Base-by-base conservation (phyloP, 37 sponge, comb jelly and placozoan species). In the Diacarnus erythraeanus region DNA sequence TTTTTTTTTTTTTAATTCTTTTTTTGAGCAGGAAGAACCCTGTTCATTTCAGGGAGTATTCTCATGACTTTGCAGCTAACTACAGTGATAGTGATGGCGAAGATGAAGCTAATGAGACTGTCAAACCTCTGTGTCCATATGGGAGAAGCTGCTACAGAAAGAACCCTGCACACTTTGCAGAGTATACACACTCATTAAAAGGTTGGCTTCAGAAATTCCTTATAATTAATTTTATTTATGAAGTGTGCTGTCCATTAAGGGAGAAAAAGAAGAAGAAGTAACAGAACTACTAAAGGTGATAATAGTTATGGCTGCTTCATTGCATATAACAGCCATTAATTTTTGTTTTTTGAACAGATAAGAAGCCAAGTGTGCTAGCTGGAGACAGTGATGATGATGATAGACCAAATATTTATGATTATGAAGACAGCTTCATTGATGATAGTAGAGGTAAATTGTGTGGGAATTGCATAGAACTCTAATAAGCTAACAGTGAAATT, bases 351-450 rank as follows among this genome's bases (percentile, higher is more conserved):
- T 47, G 12, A 6, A 47, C 22, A 22, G 40, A 26, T 1, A 72
- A 8, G 2, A 83, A 83, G 76, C 26, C 22, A 3, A 90, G 88
- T 84, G 74, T 84, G 27, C 40, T 87, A 30, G 79, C 57, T 39
- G 91, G 82, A 31, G 94, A 87, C 58, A 94, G 94, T 81, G 94
- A 94, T 84, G 92, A 94, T 83, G 91, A 90, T 72, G 85, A 77
- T 20, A 77, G 77, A 60, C 70, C 91, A 34, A 94, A 94, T 75
- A 84, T 88, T 0, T 94, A 94, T 57, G 94, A 94, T 69, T 90
- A 90, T 71, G 79, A 69, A 57, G 94, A 94, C 77, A 87, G 88
- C 61, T 94, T 94, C 77, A 87, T 94, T 27, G 88, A 94, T 87
- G 71, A 51, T 12, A 61, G 51, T 15, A 12, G 51, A 47, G 51